phyloP scores from a whole-genome alignment of 2,797 vertebrate species.

The Apogon hyalosoma region DNA sequence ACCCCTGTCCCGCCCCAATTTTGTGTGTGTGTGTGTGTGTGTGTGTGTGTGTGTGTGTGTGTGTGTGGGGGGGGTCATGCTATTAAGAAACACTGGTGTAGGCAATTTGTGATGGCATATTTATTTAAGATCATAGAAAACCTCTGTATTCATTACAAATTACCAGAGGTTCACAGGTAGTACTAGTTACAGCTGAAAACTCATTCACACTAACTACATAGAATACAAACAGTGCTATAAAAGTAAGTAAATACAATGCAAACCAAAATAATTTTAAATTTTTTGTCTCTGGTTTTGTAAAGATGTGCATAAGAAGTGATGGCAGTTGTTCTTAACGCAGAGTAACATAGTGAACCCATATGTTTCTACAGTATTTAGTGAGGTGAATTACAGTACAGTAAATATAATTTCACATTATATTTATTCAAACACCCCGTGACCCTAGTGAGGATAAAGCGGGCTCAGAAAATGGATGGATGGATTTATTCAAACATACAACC shows the following conservation, averaged over 20 bases:
- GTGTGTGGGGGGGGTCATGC: too few relatives aligned
- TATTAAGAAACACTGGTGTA: too few relatives aligned
- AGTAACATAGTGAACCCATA: constrained; percentile 1
- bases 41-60: too few relatives aligned
- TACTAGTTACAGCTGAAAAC: too few relatives aligned
- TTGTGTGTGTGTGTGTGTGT: too few relatives aligned
- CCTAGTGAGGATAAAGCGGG: too few relatives aligned
- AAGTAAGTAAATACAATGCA: background rate
- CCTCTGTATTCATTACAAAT: background rate
- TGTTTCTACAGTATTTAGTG: background rate
- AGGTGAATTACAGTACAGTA: background rate
- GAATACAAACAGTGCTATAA: background rate
- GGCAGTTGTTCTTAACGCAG: constrained; percentile 33
- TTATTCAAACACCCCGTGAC: too few relatives aligned
- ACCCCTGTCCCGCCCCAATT: too few relatives aligned
- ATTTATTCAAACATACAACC: background rate
- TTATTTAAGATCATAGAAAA: too few relatives aligned
- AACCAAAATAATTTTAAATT: background rate
- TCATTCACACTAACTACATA: background rate
- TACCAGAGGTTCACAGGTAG: background rate
- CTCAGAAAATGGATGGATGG: too few relatives aligned
- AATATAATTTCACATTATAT: background rate
- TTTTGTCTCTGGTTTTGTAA: background rate
- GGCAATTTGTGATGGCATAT: too few relatives aligned
- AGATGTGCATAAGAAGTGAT: background rate